These are phyloP conservation scores for Cossypha heuglini DNA, from an alignment of 2,797 vertebrate species.

Conservation along the genomic window DNA sequence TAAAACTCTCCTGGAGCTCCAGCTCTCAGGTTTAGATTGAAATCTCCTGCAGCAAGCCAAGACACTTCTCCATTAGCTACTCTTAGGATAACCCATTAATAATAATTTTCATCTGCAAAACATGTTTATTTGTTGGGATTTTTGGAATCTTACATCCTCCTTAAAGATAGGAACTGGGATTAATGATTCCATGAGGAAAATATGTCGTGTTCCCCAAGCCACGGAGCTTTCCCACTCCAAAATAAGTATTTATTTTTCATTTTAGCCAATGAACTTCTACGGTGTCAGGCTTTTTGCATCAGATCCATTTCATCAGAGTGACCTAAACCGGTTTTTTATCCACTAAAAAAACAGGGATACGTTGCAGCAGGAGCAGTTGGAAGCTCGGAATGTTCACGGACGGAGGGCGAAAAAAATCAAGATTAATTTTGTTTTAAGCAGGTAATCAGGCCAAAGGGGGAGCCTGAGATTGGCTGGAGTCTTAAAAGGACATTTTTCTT, in stretches of 20 bases:
- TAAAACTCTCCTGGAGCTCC: neutral
- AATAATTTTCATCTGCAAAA: constrained; percentile 48
- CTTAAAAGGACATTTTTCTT: constrained; percentile 43
- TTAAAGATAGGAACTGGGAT: constrained; percentile 6
- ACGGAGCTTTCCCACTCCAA: constrained; percentile 16
- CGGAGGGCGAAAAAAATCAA: neutral
- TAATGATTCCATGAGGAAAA: constrained; percentile 60
- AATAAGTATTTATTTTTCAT: constrained; percentile 62
- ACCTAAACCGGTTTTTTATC: neutral
- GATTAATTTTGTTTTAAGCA: constrained; percentile 24
- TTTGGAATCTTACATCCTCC: neutral
- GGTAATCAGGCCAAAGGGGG: neutral
- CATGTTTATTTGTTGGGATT: constrained; percentile 28
- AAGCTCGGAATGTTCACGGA: neutral
- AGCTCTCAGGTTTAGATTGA: neutral
- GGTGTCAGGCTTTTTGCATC: constrained; percentile 12
- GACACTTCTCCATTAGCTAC: neutral
- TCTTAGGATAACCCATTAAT: constrained; percentile 21
- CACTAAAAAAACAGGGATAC: neutral
- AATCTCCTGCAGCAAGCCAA: constrained; percentile 7
- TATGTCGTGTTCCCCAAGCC: neutral
- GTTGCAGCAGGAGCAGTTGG: neutral
- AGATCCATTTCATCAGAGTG: constrained; percentile 30
- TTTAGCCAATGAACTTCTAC: constrained; percentile 20
- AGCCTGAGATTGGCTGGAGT: neutral